Conservation (phyloP, 2,797 vertebrate genomes). For the Mallotus villosus region DNA sequence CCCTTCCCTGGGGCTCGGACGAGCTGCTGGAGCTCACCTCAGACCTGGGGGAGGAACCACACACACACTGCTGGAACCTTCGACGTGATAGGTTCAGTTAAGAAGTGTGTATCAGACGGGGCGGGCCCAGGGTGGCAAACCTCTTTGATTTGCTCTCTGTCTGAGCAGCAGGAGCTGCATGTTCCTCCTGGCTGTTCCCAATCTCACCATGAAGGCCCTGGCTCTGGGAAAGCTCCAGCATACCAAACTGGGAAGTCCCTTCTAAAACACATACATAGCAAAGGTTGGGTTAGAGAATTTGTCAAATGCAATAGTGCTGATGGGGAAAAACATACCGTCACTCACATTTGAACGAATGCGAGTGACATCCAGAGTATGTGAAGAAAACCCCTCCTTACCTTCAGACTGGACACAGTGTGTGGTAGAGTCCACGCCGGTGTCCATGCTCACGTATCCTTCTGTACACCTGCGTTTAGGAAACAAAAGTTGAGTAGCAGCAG, state of each 20-base stretch:
- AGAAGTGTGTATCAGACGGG: rapidly evolving
- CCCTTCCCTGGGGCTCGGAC: conserved; percentile 47
- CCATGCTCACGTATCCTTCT: conserved; percentile 60
- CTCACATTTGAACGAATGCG: background rate
- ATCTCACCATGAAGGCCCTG: conserved; percentile 76
- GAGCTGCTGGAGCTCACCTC: conserved; percentile 75
- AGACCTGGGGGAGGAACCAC: conserved; percentile 50
- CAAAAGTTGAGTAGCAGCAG: background rate
- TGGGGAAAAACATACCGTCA: background rate
- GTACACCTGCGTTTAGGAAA: conserved; percentile 43
- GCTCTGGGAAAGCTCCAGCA: conserved; percentile 88
- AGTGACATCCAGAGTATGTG: background rate
- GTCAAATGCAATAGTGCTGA: background rate
- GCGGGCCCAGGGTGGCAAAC: conserved; percentile 35
- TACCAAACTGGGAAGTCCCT: conserved; percentile 82
- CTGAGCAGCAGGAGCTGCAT: conserved; percentile 17
- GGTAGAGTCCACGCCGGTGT: conserved; percentile 63
- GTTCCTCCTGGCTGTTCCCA: conserved; percentile 44
- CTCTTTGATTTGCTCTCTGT: conserved; percentile 57
- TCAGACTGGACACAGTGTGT: conserved; percentile 68
- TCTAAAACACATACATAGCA: conserved; percentile 42
- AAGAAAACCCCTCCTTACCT: conserved; percentile 64
- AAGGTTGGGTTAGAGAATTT: background rate
- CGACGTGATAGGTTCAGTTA: background rate
- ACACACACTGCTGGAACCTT: background rate